Conservation (phyloP, 2,888 invertebrate genomes). For the Branchipolynoe longqiensis region DNA sequence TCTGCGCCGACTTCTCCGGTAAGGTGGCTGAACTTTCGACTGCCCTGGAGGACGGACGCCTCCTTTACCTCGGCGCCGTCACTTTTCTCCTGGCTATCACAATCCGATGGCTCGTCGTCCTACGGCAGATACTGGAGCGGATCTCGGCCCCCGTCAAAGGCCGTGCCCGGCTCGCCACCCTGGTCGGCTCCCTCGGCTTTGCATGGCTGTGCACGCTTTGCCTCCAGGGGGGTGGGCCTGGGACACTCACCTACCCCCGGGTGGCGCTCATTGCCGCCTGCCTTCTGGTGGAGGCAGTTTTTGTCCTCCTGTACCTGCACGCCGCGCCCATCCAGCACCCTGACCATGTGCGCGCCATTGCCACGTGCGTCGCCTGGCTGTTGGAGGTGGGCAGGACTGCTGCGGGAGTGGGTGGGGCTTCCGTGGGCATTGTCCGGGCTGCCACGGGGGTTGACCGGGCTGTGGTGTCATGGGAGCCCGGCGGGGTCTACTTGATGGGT, state of each 20-base stretch:
- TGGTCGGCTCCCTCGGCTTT: not conserved
- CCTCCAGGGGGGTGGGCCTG: no score
- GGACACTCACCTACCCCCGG: not conserved
- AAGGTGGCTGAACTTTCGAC: not conserved
- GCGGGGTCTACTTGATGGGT: slow-evolving; percentile 71
- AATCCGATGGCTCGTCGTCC: not conserved
- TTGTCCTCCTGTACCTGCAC: not conserved
- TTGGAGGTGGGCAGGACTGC: not conserved
- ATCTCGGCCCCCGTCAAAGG: not conserved
- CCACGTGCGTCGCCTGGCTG: not conserved
- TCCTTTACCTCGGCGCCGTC: not conserved
- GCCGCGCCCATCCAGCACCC: not conserved
- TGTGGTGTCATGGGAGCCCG: slow-evolving; percentile 59
- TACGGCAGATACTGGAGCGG: not conserved
- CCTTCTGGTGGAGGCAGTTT: not conserved
- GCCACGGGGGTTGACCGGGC: no score
- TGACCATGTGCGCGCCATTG: slow-evolving; percentile 6
- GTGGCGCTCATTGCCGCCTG: not conserved
- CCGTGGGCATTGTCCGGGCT: no score
- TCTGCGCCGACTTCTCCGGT: not conserved
- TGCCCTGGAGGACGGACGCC: not conserved
- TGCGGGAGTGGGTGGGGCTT: no score
- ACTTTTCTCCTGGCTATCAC: not conserved
- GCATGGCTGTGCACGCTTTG: not conserved
- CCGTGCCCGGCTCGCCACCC: not conserved